These are phyloP conservation scores for Serripes groenlandicus DNA, from an alignment of 2,888 invertebrate species.

Conservation along the genomic window DNA sequence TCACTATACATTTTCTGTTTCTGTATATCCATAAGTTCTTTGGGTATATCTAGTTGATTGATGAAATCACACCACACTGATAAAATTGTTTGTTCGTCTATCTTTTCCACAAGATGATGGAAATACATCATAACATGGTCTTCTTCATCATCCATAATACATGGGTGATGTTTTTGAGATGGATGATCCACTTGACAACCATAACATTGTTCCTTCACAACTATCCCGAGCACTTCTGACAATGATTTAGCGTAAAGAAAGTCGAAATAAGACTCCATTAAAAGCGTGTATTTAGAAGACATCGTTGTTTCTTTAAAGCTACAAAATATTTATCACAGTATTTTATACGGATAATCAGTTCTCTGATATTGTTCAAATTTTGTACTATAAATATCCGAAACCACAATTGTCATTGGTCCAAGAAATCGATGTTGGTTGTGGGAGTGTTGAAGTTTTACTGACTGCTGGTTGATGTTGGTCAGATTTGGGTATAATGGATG, in stretches of 20 bases:
- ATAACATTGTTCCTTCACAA: conserved; percentile 24
- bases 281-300: too few relatives aligned
- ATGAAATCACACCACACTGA: conserved; percentile 27
- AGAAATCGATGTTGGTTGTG: too few relatives aligned
- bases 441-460: too few relatives aligned
- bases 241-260: conserved; percentile 47
- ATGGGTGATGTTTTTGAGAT: conserved; percentile 41
- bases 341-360: too few relatives aligned
- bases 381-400: too few relatives aligned
- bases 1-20: conserved; percentile 27
- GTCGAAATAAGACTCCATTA: conserved; percentile 41
- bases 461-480: too few relatives aligned
- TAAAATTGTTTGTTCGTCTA: conserved; percentile 30
- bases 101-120: conserved; percentile 28
- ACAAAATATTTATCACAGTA: too few relatives aligned
- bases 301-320: too few relatives aligned
- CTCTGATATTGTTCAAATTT: too few relatives aligned
- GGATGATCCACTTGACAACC: conserved; percentile 37
- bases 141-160: conserved; percentile 43
- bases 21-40: conserved; percentile 29
- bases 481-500: too few relatives aligned
- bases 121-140: conserved; percentile 33
- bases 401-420: too few relatives aligned
- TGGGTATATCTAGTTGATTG: conserved; percentile 17
- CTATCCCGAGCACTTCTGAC: conserved; percentile 6